Base-by-base conservation (phyloP, 1,140 invertebrate species). In the Protaetia brevitarsis region DNA sequence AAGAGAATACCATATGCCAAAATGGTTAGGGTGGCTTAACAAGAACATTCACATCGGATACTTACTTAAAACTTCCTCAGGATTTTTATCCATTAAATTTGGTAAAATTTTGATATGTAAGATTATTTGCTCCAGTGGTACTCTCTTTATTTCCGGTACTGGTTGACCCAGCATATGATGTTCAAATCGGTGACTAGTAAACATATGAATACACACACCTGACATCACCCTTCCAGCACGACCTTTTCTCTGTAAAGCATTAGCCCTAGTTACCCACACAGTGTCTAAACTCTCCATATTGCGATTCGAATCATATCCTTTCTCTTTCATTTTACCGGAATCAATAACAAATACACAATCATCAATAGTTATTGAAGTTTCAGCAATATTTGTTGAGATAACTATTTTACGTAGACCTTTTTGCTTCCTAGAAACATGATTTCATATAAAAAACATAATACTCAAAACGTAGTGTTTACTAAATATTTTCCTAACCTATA, bases 331-430 rank as follows among this genome's bases (percentile, higher is more conserved):
- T 75, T 91, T 88, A 2, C 95, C 95, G 59, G 85, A 87, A 77
- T 97, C 94, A 58, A 97, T 87, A 1, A 97, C 94, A 78, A 90
- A 96, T 0, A 95, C 89, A 71, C 95, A 93, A 78, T 97, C 94
- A 76, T 96, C 91, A 68, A 97, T 95, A 6, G 95, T 97, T 1
- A 97, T 86, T 16, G 93, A 95, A 0, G 94, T 97, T 80, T 98
- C 95, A 0, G 95, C 95, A 64, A 98, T 93, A 77, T 97, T 96
- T 0, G 96, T 98, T 1, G 93, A 92, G 0, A 98, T 79, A 28
- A 98, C 91, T 28, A 97, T 92, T 82, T 96, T 95, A 27, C 93
- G 81, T 13, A 86, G 83, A 1, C 89, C 72, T 57, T 86, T 86
- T 4, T 88, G 85, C 74, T 86, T 88, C 70, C 87, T 87, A 69